Base-by-base conservation (phyloP, 1,140 invertebrate species). In the Scaptomyza montana region DNA sequence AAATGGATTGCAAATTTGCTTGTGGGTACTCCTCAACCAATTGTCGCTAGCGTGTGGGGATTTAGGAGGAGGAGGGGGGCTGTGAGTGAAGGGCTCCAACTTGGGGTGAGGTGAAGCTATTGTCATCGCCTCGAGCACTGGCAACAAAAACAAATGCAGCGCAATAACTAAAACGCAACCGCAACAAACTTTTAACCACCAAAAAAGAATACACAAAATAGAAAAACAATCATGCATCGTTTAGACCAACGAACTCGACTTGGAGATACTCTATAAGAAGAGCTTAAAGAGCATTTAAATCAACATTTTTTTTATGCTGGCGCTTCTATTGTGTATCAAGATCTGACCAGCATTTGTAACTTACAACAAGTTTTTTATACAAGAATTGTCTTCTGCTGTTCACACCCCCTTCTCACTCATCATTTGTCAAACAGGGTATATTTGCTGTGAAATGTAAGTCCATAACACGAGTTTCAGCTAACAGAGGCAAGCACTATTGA, bases 161-260 rank as follows among this genome's bases (percentile, higher is more conserved):
- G 69, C 63, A 81, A 75, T 78, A 81, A 78, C 78, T 72, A 86
- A 69, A 81, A 63, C 56, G 28, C 55, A 71, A 74, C 74, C 59
- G 54, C 81, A 86, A 57, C 36, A 77, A 77, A 80, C 68, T 78
- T 81, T 77, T 36, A 10, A 25, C 51, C 50, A 50, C 30, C 28
- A 49, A 69, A 66, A 19, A 60, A 0, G 36, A 4, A 12, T 19
- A 60, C 43, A 28, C 2, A 43, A 30, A 41, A 43, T n/a, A 49
- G 41, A 54, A 56, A 36, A 30, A 53, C 41, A 60, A 59, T 61
- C 19, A 30, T 51, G 46, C 30, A 51, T 45, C 16, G 36, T 41
- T 5, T 33, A 33, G 7, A 5, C 30, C 3, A 39, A 9, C 53
- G 10, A 19, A 10, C 12, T 19, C 51, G 12, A 55, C 53, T 41